Evolutionary conservation across 2,888 invertebrate species (phyloP).

Genomic region (Eupithecia centaureata): DNA sequence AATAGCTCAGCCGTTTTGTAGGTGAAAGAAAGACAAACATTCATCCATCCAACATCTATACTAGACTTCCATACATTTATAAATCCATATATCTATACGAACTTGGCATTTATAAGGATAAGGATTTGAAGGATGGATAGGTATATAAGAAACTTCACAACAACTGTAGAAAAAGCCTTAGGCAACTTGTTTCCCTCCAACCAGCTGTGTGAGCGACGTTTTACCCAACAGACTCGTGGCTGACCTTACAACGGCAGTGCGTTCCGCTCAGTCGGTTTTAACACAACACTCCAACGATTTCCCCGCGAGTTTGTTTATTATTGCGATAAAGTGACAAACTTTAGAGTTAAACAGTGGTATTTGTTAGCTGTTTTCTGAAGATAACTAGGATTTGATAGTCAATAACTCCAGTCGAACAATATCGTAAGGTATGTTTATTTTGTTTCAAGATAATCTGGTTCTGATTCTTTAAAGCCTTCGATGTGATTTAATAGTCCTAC

Average conservation of each 20-base stretch:
- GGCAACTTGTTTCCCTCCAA: slow-evolving; percentile 5
- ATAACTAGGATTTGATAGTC: neutral
- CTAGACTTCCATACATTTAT: too few species aligned
- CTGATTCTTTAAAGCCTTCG: neutral
- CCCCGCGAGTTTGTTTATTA: slow-evolving; percentile 31
- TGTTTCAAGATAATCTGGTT: neutral
- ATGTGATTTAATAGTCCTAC: neutral
- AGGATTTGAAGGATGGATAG: too few species aligned
- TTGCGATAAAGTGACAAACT: slow-evolving; percentile 21
- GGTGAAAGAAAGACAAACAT: too few species aligned
- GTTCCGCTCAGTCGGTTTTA: slow-evolving; percentile 60
- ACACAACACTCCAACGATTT: slow-evolving; percentile 48
- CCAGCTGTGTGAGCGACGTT: slow-evolving; percentile 15
- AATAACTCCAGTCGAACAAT: neutral
- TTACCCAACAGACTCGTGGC: slow-evolving; percentile 12
- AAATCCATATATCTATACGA: too few species aligned
- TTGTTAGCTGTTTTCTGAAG: neutral
- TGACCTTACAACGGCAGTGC: slow-evolving; percentile 56
- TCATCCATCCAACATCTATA: too few species aligned
- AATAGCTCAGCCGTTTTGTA: too few species aligned
- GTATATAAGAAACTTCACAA: neutral
- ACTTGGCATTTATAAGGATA: too few species aligned
- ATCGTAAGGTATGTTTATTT: neutral
- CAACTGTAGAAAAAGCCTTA: neutral
- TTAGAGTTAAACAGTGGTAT: neutral